These are phyloP conservation scores for Leucoptera coffeella DNA, from an alignment of 2,888 invertebrate species.

Conservation along the genomic window DNA sequence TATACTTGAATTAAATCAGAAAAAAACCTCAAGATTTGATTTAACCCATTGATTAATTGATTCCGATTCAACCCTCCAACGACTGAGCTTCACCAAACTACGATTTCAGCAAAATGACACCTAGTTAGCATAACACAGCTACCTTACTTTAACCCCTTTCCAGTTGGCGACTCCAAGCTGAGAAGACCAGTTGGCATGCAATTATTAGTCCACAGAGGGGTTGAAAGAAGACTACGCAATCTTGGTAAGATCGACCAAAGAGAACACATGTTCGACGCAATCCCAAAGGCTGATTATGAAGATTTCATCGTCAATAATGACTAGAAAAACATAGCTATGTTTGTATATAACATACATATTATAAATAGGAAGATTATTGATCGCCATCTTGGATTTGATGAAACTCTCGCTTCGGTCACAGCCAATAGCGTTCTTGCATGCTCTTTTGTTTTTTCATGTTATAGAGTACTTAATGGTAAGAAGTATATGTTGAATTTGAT, in stretches of 20 bases:
- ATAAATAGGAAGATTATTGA: no score
- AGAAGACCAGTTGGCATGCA: slow-evolving; percentile 27
- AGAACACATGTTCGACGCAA: slow-evolving; percentile 24
- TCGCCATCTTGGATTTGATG: slow-evolving; percentile 4
- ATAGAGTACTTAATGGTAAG: no score
- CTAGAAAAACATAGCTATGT: no score
- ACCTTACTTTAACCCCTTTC: slow-evolving; percentile 15
- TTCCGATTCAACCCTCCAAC: no score
- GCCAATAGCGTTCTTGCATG: background rate
- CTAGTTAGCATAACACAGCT: slow-evolving; percentile 5
- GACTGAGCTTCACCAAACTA: slow-evolving; percentile 2
- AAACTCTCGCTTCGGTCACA: background rate
- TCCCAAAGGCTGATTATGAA: slow-evolving; percentile 25
- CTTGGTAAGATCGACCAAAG: slow-evolving; percentile 19
- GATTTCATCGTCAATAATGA: slow-evolving; percentile 43
- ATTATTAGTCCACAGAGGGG: slow-evolving; percentile 20
- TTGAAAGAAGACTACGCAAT: slow-evolving; percentile 20
- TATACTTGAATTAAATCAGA: no score
- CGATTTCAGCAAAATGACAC: slow-evolving; percentile 4
- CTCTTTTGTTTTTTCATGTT: background rate
- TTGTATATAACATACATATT: no score
- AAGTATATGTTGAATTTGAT: no score
- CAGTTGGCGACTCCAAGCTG: slow-evolving; percentile 37
- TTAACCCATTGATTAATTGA: no score
- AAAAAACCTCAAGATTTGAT: no score